Conservation (phyloP, 2,797 vertebrate genomes). For the Limnodromus scolopaceus region DNA sequence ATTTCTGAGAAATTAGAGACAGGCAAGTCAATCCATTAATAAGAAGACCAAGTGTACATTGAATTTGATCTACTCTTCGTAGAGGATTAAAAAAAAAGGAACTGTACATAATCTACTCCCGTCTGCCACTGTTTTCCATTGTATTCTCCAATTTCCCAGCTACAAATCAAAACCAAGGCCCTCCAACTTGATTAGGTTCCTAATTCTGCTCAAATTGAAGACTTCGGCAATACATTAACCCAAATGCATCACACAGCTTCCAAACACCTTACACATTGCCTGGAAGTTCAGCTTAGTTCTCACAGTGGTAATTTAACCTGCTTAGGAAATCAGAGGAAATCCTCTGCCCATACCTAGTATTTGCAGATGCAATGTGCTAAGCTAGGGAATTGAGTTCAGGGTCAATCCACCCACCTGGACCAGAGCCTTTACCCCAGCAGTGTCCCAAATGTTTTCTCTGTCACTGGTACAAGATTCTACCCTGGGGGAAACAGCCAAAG, state of each 20-base stretch:
- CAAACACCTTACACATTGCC: background rate
- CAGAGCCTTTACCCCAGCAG: background rate
- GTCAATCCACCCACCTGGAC: background rate
- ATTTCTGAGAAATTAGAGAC: background rate
- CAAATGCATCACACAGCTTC: background rate
- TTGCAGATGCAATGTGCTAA: background rate
- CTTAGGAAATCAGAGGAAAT: background rate
- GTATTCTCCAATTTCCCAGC: background rate
- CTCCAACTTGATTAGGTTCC: background rate
- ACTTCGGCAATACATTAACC: accelerated
- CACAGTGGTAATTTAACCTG: background rate
- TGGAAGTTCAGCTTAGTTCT: background rate
- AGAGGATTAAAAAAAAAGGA: background rate
- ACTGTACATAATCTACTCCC: background rate
- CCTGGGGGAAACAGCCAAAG: background rate
- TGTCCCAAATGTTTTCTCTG: background rate
- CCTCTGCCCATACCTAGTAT: background rate
- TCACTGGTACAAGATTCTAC: background rate
- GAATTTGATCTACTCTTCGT: background rate
- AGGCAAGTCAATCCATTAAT: background rate
- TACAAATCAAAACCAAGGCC: background rate
- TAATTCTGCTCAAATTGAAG: background rate
- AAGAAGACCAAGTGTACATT: background rate
- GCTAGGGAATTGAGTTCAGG: background rate
- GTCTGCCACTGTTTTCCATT: background rate